Conservation (phyloP, 2,113 vertebrate genomes). For the Thomomys bottae region DNA sequence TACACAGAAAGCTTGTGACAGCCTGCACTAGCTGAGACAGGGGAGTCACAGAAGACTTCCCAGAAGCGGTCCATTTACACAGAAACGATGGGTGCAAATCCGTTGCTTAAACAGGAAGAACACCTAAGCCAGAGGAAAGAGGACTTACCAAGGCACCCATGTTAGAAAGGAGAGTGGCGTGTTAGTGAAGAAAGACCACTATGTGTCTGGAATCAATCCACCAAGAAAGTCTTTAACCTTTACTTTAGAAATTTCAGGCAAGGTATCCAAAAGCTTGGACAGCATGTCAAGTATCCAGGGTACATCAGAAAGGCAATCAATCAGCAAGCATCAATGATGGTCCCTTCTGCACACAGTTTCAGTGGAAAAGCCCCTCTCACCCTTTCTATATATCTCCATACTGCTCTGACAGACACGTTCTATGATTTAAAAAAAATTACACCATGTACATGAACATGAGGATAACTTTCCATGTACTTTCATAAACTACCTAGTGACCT, state of each 20-base stretch:
- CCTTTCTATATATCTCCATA: neutral
- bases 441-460: neutral
- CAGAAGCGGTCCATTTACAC: neutral
- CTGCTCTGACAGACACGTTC: neutral
- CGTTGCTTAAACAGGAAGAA: neutral
- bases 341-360: neutral
- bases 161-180: accelerated
- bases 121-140: neutral
- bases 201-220: neutral
- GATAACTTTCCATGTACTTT: neutral
- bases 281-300: neutral
- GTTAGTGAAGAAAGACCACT: neutral
- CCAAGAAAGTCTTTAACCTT: neutral
- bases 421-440: neutral
- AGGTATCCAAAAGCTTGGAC: neutral
- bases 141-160: neutral
- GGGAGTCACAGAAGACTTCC: neutral
- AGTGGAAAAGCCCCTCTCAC: neutral
- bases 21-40: neutral
- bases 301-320: neutral
- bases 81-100: neutral
- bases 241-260: neutral
- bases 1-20: neutral
- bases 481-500: neutral
- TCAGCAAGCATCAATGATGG: neutral